Conservation (phyloP, 2,797 vertebrate species). For the Micromesistius poutassou region DNA sequence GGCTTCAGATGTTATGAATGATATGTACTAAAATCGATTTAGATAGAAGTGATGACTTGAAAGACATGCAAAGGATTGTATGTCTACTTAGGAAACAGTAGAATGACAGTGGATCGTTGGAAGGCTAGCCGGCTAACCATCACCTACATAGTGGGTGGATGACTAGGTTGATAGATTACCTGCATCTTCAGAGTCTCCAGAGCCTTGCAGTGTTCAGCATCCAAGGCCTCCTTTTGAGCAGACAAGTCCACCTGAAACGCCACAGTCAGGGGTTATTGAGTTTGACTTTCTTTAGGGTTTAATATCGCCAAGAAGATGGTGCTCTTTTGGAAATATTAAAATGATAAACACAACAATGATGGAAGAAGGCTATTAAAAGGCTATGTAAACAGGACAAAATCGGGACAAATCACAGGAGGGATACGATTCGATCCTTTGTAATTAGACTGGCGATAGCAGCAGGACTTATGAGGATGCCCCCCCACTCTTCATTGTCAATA, state of each 20-base stretch:
- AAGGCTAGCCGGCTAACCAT: neutral
- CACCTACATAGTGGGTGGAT: neutral
- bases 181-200: constrained; percentile 65
- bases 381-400: neutral
- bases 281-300: neutral
- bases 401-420: neutral
- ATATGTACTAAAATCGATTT: neutral
- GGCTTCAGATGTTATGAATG: neutral
- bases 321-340: neutral
- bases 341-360: neutral
- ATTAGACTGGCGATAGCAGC: too few relatives aligned
- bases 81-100: neutral
- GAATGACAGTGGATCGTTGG: neutral
- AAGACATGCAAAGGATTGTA: neutral
- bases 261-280: neutral
- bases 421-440: neutral
- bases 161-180: constrained; percentile 42
- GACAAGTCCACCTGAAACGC: constrained; percentile 54
- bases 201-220: constrained; percentile 63
- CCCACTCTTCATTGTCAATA: neutral
- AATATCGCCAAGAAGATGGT: neutral
- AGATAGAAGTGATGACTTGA: neutral
- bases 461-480: too few relatives aligned
- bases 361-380: neutral
- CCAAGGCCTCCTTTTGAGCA: constrained; percentile 61